Evolutionary conservation across 2,113 vertebrate genomes (phyloP), one percentile per base, ranked within the genome.

Genomic region (Vombatus ursinus): DNA sequence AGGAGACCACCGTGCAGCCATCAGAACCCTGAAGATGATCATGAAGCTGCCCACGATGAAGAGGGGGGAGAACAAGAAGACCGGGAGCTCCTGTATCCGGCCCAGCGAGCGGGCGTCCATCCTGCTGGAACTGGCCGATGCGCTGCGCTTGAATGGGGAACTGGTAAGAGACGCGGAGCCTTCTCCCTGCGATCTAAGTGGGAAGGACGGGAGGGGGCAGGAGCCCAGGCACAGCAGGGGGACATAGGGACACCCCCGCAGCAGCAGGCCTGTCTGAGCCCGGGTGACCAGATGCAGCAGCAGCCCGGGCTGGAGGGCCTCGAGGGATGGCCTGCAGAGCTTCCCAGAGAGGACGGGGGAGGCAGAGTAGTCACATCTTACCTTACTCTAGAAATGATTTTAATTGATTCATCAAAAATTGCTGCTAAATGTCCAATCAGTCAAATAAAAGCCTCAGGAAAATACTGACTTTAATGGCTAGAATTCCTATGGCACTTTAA

Each of bases 91-190:
- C 9, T n/a, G 91, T 0, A 28, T 99, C 94, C 96, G 0, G 47
- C 95, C 90, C 50, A 96, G 96, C 6, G 98, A 99, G 89, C 96
- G 98, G 0, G 98, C 95, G 1, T 99, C 98, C 52, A 97, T 99
- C 94, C 97, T 98, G 6, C 96, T 99, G 96, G 99, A 99, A 89
- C 97, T 99, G 54, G 98, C 95, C 0, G 98, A 98, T 0, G 98
- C 98, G 37, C 98, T 99, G 47, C 96, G 98, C 24, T 97, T 98
- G 49, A 99, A 99, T 0, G 98, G 98, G 53, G 98, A 99, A 54
- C 98, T 99, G 98, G 99, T 99, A 97, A 97, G 97, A 22, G 8
- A 3, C 9, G 0, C 9, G 14, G 19, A 0, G 0, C 50, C 90
- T 23, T 26, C 6, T 11, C 25, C 50, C 52, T 10, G 8, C 11